Evolutionary conservation across 2,888 invertebrate species (phyloP).

Genomic region (Xestia sexstrigata): DNA sequence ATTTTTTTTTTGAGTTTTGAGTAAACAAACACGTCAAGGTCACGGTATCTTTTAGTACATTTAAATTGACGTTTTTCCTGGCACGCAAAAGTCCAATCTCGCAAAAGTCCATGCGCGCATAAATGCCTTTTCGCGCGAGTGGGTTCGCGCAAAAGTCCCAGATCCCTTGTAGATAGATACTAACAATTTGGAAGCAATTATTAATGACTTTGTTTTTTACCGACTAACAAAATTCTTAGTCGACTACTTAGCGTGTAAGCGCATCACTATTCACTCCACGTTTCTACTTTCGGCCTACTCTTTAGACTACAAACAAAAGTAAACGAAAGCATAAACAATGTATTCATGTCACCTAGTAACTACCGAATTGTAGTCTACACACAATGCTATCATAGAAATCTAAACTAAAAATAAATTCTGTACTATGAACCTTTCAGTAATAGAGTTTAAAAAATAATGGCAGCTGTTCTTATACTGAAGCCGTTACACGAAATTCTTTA

Average conservation of each 20-base stretch:
- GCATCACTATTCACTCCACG: conserved; percentile 21
- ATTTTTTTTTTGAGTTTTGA: not conserved
- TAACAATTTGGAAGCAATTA: not conserved
- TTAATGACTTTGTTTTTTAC: not conserved
- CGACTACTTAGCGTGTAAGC: not conserved
- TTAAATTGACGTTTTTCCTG: not conserved
- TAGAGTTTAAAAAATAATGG: conserved; percentile 36
- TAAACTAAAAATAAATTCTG: conserved; percentile 29
- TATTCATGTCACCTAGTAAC: conserved; percentile 32
- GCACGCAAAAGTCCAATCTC: too few relatives aligned
- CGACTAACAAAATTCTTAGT: not conserved
- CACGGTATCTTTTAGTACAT: not conserved
- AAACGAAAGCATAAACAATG: conserved; percentile 6
- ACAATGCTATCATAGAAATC: conserved; percentile 7
- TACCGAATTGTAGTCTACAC: conserved; percentile 25
- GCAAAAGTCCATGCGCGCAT: too few relatives aligned
- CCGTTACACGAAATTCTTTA: not conserved
- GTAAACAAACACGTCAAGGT: not conserved
- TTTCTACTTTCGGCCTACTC: not conserved
- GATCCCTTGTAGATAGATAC: not conserved
- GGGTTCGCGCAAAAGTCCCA: too few relatives aligned
- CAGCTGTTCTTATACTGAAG: conserved; percentile 1
- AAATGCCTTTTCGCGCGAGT: too few relatives aligned
- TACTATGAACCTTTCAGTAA: conserved; percentile 11
- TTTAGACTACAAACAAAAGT: not conserved